These are phyloP conservation scores for Gisinianus flammeolus DNA, from an alignment of 2,888 invertebrate genomes.

Conservation along the genomic window DNA sequence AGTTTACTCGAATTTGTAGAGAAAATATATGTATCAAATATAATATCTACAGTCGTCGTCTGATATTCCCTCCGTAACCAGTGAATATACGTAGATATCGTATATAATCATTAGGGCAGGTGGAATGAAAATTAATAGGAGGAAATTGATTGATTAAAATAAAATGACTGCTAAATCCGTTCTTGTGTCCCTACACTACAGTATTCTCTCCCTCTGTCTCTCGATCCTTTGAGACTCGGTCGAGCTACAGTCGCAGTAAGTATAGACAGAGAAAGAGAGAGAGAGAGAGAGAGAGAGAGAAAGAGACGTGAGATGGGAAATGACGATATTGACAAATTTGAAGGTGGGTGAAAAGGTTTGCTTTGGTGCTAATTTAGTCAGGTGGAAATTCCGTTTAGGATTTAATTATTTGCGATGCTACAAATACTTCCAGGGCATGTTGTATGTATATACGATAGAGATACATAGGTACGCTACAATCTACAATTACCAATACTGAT, in stretches of 20 bases:
- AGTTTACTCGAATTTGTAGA: not conserved
- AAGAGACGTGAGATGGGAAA: slow-evolving; percentile 21
- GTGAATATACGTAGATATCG: not conserved
- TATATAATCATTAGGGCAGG: not conserved
- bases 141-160: slow-evolving; percentile 18
- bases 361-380: not conserved
- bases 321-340: slow-evolving; percentile 5
- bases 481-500: not conserved
- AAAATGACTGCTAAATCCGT: slow-evolving; percentile 3
- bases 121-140: slow-evolving; percentile 7
- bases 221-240: not conserved
- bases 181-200: not conserved
- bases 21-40: not conserved
- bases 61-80: too few species aligned
- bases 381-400: not conserved
- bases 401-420: too few species aligned
- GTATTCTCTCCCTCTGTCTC: not conserved
- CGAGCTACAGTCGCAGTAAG: too few species aligned
- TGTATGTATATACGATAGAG: not conserved
- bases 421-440: too few species aligned
- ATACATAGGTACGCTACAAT: not conserved
- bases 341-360: not conserved
- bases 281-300: slow-evolving; percentile 26
- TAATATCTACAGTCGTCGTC: too few species aligned
- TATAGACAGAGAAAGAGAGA: slow-evolving; percentile 8